Conservation (phyloP, 2,113 vertebrate genomes). For the Nettapus auritus region DNA sequence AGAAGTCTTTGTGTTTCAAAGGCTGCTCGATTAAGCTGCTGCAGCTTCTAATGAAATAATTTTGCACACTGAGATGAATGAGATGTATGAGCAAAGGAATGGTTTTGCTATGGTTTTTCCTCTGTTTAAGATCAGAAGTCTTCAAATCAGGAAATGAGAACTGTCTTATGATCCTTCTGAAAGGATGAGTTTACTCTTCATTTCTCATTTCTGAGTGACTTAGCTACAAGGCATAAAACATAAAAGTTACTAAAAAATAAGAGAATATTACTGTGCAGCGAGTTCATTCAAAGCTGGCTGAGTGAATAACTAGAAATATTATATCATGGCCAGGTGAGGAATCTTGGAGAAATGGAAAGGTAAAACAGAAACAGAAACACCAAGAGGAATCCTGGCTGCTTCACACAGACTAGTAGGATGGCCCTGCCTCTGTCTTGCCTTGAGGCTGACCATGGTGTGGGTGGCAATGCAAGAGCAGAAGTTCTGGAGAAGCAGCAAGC, state of each 20-base stretch:
- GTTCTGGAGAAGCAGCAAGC: neutral
- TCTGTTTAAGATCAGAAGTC: neutral
- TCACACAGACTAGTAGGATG: neutral
- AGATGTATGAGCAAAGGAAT: neutral
- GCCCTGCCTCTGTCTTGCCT: neutral
- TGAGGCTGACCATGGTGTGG: fast-evolving
- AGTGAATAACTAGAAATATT: neutral
- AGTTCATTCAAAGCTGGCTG: neutral
- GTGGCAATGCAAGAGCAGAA: neutral
- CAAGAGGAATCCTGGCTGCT: neutral
- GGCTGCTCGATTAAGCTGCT: neutral
- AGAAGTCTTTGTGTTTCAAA: slow-evolving; percentile 36
- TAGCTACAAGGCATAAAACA: neutral
- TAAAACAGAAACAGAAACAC: neutral
- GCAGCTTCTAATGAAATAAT: slow-evolving; percentile 16
- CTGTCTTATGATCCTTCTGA: neutral
- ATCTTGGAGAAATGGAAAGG: neutral
- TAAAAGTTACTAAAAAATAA: neutral
- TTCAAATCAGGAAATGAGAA: slow-evolving; percentile 12
- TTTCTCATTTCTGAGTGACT: slow-evolving; percentile 4
- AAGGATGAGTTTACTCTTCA: neutral
- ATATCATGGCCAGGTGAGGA: neutral
- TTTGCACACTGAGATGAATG: neutral
- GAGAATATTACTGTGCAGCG: neutral
- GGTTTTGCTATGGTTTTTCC: neutral